Evolutionary conservation across 2,113 vertebrate species (phyloP).

Genomic region (Nanorana parkeri): DNA sequence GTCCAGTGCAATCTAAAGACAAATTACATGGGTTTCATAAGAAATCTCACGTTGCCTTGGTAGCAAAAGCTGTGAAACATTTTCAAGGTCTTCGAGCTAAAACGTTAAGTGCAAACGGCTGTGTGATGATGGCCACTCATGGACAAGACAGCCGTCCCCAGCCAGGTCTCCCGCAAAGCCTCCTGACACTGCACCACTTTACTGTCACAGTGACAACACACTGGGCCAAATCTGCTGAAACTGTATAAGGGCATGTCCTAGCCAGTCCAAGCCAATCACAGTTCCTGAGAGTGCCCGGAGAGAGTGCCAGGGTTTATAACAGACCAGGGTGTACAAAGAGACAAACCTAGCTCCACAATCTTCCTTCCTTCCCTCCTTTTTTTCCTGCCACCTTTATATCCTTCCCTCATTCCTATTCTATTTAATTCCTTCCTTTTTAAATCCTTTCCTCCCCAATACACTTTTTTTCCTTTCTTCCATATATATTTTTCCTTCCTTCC

Average conservation of each 20-base stretch:
- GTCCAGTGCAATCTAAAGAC: neutral
- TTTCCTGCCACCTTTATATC: no score
- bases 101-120: conserved; percentile 5
- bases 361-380: no score
- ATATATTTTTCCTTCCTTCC: no score
- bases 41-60: conserved; percentile 3
- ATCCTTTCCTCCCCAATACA: no score
- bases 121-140: neutral
- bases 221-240: neutral
- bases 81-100: conserved; percentile 30
- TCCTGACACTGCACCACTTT: neutral
- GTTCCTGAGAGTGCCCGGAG: neutral
- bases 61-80: conserved; percentile 23
- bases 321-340: no score
- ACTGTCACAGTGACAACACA: neutral
- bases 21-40: neutral
- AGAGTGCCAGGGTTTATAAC: neutral
- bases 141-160: conserved; percentile 9
- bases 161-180: neutral
- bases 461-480: no score
- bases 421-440: no score
- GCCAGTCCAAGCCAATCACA: neutral
- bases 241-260: neutral
- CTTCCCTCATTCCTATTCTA: no score
- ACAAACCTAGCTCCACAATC: no score